phyloP scores from a whole-genome alignment of 2,113 vertebrate genomes.

The Trogon surrucura region DNA sequence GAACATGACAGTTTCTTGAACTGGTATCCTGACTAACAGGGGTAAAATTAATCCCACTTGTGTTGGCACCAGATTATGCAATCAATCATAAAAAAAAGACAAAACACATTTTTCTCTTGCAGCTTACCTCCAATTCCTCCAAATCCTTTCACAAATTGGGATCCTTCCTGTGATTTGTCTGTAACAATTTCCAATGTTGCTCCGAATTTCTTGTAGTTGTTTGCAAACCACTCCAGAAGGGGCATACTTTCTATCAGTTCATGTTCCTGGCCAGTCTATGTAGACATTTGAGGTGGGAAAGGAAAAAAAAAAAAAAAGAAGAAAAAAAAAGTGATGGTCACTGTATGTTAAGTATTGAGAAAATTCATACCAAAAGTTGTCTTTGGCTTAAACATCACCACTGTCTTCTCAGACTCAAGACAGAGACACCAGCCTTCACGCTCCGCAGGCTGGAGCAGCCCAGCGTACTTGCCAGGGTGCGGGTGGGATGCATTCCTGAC shows the following conservation, averaged over 20 bases:
- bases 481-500: not conserved
- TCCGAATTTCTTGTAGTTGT: slow-evolving; percentile 99
- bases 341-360: not conserved
- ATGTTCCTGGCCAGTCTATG: slow-evolving; percentile 96
- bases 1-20: not conserved
- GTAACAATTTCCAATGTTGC: slow-evolving; percentile 99
- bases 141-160: slow-evolving; percentile 99
- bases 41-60: not conserved
- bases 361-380: not conserved
- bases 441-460: not conserved
- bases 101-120: not conserved
- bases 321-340: not conserved
- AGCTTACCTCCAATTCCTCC: slow-evolving; percentile 97
- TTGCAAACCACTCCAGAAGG: slow-evolving; percentile 99
- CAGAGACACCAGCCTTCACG: not conserved
- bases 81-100: not conserved
- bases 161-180: slow-evolving; percentile 99
- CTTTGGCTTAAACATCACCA: not conserved
- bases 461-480: not conserved
- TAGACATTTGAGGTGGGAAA: not conserved
- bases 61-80: not conserved
- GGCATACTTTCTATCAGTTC: slow-evolving; percentile 99
- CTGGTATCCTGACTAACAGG: accelerated
- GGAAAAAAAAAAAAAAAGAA: not conserved
- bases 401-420: not conserved